Base-by-base conservation (phyloP, 2,113 vertebrate species). In the Burhinus oedicnemus region DNA sequence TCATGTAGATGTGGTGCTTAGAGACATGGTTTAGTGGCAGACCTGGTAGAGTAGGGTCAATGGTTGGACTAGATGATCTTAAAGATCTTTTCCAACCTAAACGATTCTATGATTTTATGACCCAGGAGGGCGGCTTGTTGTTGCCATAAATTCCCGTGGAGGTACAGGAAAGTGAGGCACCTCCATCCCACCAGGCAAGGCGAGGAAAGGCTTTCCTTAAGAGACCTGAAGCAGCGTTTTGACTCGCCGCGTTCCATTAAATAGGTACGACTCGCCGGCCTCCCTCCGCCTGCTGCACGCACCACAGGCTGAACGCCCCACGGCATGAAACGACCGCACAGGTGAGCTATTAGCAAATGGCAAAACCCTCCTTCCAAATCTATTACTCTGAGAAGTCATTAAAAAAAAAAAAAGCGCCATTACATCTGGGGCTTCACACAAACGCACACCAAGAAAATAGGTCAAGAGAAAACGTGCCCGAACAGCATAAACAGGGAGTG, bases 371-470 rank as follows among this genome's bases (percentile, higher is more conserved):
- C 32, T 25, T 36, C 51, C 49, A 49, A 15, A 86, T 25, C 58
- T 45, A 38, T 32, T 54, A 44, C 61, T 57, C 12, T 40, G 54
- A 25, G 68, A 72, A 52, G 52, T 79, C 38, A 8, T 17, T 34
- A 22, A 15, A 47, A 45, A 34, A n/a, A n/a, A 30, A 64, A 32
- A 25, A 15, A 4, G 51, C 8, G 16, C 69, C 17, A 3, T 38
- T 64, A 44, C 26, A 42, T 68, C 68, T 81, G 69, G 61, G 36
- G 36, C 5, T 47, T 54, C 68, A 34, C 40, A 69, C n/a, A 77
- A 77, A 42, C 76, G 55, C 81, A 57, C 57, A 40, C 70, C 44
- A 30, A 91, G 94, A 87, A 98, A 97, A 66, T 81, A 96, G 97
- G 96, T 96, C 97, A 97, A 27, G 90, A 72, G 55, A 60, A 95